Evolutionary conservation across 92 coral and sea anemone species (phyloP).

Genomic region (Blastomussa wellsi): DNA sequence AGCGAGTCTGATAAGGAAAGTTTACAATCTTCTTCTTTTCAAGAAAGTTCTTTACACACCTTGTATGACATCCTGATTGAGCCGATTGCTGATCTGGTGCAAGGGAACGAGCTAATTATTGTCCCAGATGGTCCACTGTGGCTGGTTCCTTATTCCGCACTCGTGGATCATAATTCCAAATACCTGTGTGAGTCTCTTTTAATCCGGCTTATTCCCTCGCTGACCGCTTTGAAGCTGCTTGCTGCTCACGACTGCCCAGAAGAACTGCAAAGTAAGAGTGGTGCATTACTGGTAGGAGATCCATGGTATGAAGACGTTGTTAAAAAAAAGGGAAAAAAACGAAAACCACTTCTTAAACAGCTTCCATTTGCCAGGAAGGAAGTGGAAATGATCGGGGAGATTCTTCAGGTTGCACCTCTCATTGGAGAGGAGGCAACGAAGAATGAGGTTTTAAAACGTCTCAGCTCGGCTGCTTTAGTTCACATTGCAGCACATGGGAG

Average conservation of each 20-base stretch:
- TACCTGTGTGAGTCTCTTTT: background rate
- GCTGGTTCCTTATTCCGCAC: background rate
- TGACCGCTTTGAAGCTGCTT: background rate
- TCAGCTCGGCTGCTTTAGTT: slow-evolving; percentile 12
- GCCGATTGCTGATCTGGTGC: background rate
- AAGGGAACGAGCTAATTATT: background rate
- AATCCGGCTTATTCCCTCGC: background rate
- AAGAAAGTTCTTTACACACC: background rate
- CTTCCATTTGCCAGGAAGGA: slow-evolving; percentile 1
- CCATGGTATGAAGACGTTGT: background rate
- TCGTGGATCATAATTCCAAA: background rate
- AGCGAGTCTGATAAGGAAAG: background rate
- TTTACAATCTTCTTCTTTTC: background rate
- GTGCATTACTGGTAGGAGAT: background rate
- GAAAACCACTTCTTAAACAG: background rate
- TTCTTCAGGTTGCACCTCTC: too few species aligned
- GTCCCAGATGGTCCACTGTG: slow-evolving; percentile 10
- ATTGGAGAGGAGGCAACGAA: too few species aligned
- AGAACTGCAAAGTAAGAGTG: background rate
- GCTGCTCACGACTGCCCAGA: background rate
- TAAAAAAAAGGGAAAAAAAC: background rate
- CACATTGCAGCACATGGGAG: slow-evolving; percentile 21
- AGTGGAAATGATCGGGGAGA: too few species aligned
- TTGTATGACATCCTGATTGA: background rate
- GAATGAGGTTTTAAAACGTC: slow-evolving; percentile 5